Evolutionary conservation across 2,113 vertebrate species (phyloP).

Genomic region (Ciconia maguari): DNA sequence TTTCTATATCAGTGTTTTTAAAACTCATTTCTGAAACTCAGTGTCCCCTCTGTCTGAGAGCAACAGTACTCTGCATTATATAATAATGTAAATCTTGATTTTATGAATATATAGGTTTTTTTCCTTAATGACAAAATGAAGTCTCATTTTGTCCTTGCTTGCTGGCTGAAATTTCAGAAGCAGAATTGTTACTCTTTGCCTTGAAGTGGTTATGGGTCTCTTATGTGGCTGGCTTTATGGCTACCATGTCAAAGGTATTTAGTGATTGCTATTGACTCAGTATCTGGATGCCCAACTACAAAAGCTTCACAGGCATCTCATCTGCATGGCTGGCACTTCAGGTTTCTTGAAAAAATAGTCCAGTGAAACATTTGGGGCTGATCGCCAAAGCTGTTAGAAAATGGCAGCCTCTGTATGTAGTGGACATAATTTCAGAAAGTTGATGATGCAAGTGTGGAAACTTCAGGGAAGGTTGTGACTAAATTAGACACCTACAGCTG

Average conservation of each 20-base stretch:
- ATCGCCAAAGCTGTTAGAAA: neutral
- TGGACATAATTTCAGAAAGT: neutral
- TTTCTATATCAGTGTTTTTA: neutral
- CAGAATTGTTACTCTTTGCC: neutral
- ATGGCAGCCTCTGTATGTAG: neutral
- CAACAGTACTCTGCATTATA: neutral
- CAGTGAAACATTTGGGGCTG: neutral
- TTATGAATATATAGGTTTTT: neutral
- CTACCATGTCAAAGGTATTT: neutral
- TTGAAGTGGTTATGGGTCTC: neutral
- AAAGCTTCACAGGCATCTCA: neutral
- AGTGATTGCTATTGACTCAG: neutral
- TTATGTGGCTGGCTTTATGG: neutral
- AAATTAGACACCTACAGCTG: neutral
- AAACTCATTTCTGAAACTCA: neutral
- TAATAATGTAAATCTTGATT: neutral
- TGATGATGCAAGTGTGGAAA: neutral
- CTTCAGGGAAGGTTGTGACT: neutral
- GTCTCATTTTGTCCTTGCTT: neutral
- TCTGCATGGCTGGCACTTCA: neutral
- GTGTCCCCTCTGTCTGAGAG: neutral
- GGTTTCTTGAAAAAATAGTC: neutral
- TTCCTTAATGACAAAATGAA: neutral
- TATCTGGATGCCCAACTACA: neutral
- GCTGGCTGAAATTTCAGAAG: neutral